These are phyloP conservation scores for Uropsilus gracilis DNA, from an alignment of 2,113 vertebrate species.

Conservation along the genomic window DNA sequence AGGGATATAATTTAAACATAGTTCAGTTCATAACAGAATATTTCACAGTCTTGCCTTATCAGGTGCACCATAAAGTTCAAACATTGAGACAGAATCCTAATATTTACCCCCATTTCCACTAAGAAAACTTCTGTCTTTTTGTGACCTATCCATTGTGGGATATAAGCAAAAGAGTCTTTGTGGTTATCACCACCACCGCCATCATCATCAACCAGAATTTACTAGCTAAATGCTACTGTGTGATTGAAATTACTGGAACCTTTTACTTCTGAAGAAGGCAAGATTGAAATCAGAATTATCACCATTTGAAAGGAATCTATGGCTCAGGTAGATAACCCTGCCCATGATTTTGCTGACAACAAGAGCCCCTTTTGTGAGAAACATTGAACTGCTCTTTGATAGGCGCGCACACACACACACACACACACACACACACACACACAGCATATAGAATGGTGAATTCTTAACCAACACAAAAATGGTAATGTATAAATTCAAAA, in stretches of 20 bases:
- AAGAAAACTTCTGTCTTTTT: neutral
- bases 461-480: neutral
- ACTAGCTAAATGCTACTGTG: too few relatives aligned
- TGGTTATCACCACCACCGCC: neutral
- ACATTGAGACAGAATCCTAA: neutral
- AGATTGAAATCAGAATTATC: neutral
- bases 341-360: neutral
- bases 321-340: neutral
- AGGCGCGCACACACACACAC: neutral
- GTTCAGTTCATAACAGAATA: neutral
- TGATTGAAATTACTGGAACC: neutral
- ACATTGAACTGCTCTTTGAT: neutral
- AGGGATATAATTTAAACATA: neutral
- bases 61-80: neutral
- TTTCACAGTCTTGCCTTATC: neutral
- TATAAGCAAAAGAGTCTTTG: neutral
- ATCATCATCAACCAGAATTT: neutral
- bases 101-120: neutral
- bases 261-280: neutral
- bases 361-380: neutral
- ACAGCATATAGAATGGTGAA: neutral
- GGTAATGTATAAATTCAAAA: neutral
- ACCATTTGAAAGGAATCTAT: neutral
- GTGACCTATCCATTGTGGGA: neutral
- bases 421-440: neutral